These are phyloP conservation scores for Dipodomys spectabilis DNA, from an alignment of 2,113 vertebrate species.

Conservation along the genomic window DNA sequence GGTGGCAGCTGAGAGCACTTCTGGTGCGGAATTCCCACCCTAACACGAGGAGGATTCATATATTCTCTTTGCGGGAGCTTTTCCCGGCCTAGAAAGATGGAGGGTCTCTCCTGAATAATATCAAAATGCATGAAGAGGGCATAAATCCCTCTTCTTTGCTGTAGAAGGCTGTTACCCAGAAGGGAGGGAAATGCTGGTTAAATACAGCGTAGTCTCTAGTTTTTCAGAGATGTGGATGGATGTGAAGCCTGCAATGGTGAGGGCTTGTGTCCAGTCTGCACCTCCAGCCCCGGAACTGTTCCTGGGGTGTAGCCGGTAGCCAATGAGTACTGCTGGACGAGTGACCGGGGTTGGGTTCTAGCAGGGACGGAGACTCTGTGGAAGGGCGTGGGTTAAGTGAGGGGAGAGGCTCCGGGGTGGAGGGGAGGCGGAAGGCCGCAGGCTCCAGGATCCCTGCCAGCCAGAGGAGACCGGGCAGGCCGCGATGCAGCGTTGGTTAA, in stretches of 20 bases:
- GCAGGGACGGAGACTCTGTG: not conserved
- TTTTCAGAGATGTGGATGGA: not conserved
- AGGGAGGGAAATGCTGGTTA: too few relatives aligned
- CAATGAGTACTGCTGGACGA: slow-evolving; percentile 2
- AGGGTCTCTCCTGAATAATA: not conserved
- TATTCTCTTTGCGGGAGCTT: not conserved
- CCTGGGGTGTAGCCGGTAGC: not conserved
- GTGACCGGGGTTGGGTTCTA: not conserved
- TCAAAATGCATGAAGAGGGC: too few relatives aligned
- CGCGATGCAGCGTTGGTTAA: slow-evolving; percentile 68
- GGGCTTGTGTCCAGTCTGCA: not conserved
- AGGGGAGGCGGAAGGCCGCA: not conserved
- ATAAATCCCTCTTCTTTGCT: too few relatives aligned
- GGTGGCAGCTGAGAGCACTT: not conserved
- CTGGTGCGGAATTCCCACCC: not conserved
- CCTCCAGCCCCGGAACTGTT: not conserved
- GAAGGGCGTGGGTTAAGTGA: not conserved
- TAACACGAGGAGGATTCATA: not conserved
- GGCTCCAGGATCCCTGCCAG: not conserved
- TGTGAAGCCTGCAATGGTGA: not conserved
- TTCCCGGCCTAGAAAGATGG: not conserved
- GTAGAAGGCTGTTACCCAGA: too few relatives aligned
- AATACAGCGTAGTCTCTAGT: too few relatives aligned
- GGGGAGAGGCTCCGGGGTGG: not conserved
- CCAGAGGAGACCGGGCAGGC: not conserved